Evolutionary conservation across 2,113 vertebrate genomes (phyloP).

Genomic region (Athene noctua): DNA sequence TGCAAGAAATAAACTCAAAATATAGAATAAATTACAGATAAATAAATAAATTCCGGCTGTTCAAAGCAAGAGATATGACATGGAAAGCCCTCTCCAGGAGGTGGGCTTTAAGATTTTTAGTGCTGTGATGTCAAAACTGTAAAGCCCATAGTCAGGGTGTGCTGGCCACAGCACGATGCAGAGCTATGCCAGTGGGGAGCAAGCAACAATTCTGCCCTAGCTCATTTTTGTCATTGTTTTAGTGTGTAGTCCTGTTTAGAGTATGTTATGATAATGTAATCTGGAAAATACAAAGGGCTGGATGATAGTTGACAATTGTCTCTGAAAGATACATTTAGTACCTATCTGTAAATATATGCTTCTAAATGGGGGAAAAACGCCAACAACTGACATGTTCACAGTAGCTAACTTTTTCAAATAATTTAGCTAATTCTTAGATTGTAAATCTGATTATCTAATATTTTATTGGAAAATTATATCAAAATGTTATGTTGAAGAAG

Average conservation of each 20-base stretch:
- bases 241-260: background rate
- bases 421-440: background rate
- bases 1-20: background rate
- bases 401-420: background rate
- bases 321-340: background rate
- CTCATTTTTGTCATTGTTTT: background rate
- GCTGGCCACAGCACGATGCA: background rate
- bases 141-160: background rate
- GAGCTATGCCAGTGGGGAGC: background rate
- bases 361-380: background rate
- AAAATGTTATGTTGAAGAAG: background rate
- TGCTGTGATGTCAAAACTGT: background rate
- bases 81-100: background rate
- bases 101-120: background rate
- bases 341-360: background rate
- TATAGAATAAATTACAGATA: background rate
- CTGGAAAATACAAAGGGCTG: background rate
- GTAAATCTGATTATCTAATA: background rate
- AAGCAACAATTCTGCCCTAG: background rate
- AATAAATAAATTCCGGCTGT: background rate
- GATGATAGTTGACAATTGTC: background rate
- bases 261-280: background rate
- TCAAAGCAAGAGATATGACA: background rate
- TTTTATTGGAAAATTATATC: background rate
- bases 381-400: background rate